Percentiles rank a stretch among this genome's conserved stretches.
Conservation (phyloP, 2,888 invertebrate genomes). For the Stenoptilia bipunctidactyla region DNA sequence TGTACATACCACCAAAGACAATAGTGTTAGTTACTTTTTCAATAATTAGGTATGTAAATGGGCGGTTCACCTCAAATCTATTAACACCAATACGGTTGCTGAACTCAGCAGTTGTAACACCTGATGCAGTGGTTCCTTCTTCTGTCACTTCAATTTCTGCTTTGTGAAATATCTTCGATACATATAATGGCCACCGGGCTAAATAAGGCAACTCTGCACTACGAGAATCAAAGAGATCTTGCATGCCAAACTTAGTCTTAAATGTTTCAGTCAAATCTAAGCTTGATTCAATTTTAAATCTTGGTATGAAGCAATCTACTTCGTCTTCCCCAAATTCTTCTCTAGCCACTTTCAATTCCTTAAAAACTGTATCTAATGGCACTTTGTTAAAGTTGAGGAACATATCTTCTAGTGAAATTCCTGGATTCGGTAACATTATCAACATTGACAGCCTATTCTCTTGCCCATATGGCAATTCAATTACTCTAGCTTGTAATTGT, state of each 20-base stretch:
- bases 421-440: conserved; percentile 73
- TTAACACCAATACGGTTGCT: conserved; percentile 67
- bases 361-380: conserved; percentile 59
- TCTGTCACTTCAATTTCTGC: conserved; percentile 82
- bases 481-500: conserved; percentile 69
- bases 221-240: conserved; percentile 69
- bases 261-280: conserved; percentile 67
- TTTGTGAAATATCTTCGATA: conserved; percentile 76
- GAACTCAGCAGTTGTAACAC: conserved; percentile 63
- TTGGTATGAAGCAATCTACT: conserved; percentile 75
- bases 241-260: conserved; percentile 43
- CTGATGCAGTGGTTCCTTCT: conserved; percentile 78
- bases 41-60: conserved; percentile 77
- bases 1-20: conserved; percentile 54
- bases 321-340: conserved; percentile 71
- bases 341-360: conserved; percentile 53
- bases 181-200: conserved; percentile 55
- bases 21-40: conserved; percentile 70
- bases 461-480: conserved; percentile 78
- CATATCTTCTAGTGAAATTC: conserved; percentile 61
- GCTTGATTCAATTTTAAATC: conserved; percentile 72
- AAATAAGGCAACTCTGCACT: conserved; percentile 49
- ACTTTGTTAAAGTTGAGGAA: conserved; percentile 56
- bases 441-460: conserved; percentile 73
- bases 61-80: conserved; percentile 73